Evolutionary conservation across 92 coral and sea anemone species (phyloP).

Genomic region (Porites rus): DNA sequence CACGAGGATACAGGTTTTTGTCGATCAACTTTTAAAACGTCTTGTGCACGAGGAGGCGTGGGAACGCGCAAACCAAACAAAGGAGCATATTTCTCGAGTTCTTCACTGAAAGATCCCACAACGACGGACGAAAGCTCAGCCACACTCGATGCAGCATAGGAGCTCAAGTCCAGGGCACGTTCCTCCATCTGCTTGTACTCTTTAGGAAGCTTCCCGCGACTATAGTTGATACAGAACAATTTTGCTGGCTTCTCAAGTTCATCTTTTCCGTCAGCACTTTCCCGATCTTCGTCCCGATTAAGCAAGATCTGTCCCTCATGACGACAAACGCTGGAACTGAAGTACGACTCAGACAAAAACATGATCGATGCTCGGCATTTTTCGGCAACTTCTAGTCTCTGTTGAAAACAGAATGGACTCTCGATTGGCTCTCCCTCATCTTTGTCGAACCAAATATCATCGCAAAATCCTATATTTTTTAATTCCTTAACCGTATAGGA

Average conservation of each 20-base stretch:
- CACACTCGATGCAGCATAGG: slow-evolving; percentile 60
- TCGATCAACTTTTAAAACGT: slow-evolving; percentile 53
- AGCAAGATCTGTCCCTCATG: slow-evolving; percentile 81
- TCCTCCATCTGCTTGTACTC: slow-evolving; percentile 67
- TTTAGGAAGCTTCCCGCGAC: slow-evolving; percentile 52
- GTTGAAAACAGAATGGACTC: slow-evolving; percentile 80
- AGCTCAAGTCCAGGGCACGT: slow-evolving; percentile 65
- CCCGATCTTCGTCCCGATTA: slow-evolving; percentile 60
- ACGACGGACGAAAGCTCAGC: slow-evolving; percentile 92
- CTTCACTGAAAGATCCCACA: slow-evolving; percentile 85
- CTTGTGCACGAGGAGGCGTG: slow-evolving; percentile 68
- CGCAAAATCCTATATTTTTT: slow-evolving; percentile 88
- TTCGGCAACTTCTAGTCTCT: slow-evolving; percentile 90
- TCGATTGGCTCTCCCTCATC: slow-evolving; percentile 64
- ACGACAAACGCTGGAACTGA: slow-evolving; percentile 65
- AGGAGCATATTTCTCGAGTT: slow-evolving; percentile 84
- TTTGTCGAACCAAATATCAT: slow-evolving; percentile 97
- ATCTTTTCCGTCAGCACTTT: slow-evolving; percentile 46
- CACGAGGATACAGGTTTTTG: slow-evolving; percentile 71
- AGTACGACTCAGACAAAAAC: slow-evolving; percentile 81
- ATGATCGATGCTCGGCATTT: slow-evolving; percentile 91
- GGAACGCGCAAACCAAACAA: slow-evolving; percentile 82
- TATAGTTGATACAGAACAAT: slow-evolving; percentile 83
- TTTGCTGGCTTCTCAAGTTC: slow-evolving; percentile 71
- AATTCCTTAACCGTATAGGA: slow-evolving; percentile 87